Percentiles rank a stretch among this genome's conserved stretches.
Conservation (phyloP, 2,888 invertebrate genomes). For the Melinopterus prodromus region DNA sequence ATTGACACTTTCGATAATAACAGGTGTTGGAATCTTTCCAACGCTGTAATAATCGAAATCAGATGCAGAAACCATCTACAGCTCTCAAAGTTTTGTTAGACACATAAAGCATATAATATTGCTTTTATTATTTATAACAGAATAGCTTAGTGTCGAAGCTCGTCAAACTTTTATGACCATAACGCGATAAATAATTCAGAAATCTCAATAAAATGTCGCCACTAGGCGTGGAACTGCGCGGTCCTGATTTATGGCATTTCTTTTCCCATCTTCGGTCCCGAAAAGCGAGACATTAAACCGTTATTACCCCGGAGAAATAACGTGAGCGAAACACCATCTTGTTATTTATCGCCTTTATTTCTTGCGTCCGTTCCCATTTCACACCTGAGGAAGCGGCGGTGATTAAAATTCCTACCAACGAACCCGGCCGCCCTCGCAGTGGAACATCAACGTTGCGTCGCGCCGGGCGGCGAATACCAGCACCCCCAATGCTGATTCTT, state of each 20-base stretch:
- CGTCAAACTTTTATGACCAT: not conserved
- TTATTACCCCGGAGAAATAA: constrained; percentile 4
- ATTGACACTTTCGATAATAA: too few relatives aligned
- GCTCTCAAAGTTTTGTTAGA: not conserved
- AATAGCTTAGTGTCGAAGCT: not conserved
- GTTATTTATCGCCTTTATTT: constrained; percentile 26
- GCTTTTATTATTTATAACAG: not conserved
- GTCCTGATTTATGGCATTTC: not conserved
- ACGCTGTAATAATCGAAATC: too few relatives aligned
- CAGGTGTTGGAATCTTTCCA: too few relatives aligned
- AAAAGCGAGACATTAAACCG: constrained; percentile 4
- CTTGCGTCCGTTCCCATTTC: constrained; percentile 24
- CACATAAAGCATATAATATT: not conserved
- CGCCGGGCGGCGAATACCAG: not conserved
- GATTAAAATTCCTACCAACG: not conserved
- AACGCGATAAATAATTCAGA: not conserved
- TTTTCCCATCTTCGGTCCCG: not conserved
- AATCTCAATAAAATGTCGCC: constrained; percentile 4
- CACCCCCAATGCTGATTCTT: not conserved
- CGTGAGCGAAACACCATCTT: not conserved
- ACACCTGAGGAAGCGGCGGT: constrained; percentile 23
- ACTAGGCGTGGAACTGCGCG: not conserved
- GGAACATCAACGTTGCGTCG: not conserved
- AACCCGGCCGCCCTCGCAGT: not conserved
- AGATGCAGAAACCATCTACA: too few relatives aligned